Conservation (phyloP, 2,113 vertebrate species). For the Camelus bactrianus region DNA sequence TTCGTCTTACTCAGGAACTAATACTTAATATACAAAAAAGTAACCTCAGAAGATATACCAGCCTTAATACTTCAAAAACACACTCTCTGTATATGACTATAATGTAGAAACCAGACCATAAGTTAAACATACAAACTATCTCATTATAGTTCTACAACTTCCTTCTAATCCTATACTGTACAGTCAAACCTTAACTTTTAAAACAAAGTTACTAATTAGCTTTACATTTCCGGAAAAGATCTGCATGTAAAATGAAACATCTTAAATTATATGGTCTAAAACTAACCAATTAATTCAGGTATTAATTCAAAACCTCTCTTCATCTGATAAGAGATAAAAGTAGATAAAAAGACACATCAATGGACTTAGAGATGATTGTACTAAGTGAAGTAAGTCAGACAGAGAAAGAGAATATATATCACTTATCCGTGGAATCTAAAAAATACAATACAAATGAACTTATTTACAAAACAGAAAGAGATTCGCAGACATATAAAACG, state of each 20-base stretch:
- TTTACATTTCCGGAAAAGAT: neutral
- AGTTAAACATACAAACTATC: slow-evolving; percentile 6
- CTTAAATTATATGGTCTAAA: slow-evolving; percentile 43
- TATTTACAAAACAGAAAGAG: too few species aligned
- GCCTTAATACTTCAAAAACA: slow-evolving; percentile 6
- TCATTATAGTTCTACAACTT: neutral
- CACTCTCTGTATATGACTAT: neutral
- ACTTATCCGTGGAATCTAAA: too few species aligned
- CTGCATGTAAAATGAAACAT: neutral
- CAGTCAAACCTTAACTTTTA: neutral
- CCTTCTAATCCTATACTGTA: neutral
- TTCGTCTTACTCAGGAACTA: neutral
- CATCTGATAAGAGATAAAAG: neutral
- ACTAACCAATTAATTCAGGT: neutral
- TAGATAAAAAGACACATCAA: neutral
- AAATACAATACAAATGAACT: too few species aligned
- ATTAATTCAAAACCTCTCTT: slow-evolving; percentile 21
- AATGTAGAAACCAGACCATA: neutral
- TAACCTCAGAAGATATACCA: slow-evolving; percentile 10
- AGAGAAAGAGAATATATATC: too few species aligned
- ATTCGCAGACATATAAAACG: too few species aligned
- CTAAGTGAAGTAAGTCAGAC: too few species aligned
- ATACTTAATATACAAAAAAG: slow-evolving; percentile 16
- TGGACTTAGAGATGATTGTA: too few species aligned
- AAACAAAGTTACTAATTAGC: neutral